phyloP scores from a whole-genome alignment of 1,140 invertebrate species.

The Adoxophyes honmai region DNA sequence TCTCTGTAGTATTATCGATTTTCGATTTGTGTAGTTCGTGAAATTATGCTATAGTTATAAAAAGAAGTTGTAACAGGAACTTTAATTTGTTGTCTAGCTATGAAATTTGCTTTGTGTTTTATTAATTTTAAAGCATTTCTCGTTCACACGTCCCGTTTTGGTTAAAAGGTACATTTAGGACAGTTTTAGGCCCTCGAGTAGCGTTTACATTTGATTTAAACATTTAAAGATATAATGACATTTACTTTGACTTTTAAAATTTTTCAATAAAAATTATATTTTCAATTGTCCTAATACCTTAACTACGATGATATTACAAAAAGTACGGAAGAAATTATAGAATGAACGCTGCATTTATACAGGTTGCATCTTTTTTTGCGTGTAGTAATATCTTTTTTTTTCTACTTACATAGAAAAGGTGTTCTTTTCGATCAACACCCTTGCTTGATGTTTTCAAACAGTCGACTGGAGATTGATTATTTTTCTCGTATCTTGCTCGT shows the following conservation, averaged over 20 bases:
- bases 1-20: not conserved
- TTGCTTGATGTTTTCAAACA: not conserved
- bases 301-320: not conserved
- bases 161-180: conserved; percentile 12
- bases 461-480: not conserved
- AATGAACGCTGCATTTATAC: not conserved
- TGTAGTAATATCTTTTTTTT: not conserved
- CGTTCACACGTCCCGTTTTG: conserved; percentile 3
- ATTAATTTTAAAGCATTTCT: conserved; percentile 4
- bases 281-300: not conserved
- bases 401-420: not conserved
- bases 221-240: not conserved
- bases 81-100: conserved; percentile 1
- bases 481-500: conserved; percentile 3
- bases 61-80: conserved; percentile 2
- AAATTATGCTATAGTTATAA: conserved; percentile 3
- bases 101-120: conserved; percentile 1
- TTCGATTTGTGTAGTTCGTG: not conserved
- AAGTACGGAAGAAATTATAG: not conserved
- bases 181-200: conserved; percentile 3
- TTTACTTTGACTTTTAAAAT: not conserved
- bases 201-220: not conserved
- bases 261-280: not conserved
- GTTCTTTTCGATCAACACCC: not conserved
- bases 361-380: not conserved